Evolutionary conservation across 2,888 invertebrate genomes (phyloP).

Genomic region (Hyposoter didymator): DNA sequence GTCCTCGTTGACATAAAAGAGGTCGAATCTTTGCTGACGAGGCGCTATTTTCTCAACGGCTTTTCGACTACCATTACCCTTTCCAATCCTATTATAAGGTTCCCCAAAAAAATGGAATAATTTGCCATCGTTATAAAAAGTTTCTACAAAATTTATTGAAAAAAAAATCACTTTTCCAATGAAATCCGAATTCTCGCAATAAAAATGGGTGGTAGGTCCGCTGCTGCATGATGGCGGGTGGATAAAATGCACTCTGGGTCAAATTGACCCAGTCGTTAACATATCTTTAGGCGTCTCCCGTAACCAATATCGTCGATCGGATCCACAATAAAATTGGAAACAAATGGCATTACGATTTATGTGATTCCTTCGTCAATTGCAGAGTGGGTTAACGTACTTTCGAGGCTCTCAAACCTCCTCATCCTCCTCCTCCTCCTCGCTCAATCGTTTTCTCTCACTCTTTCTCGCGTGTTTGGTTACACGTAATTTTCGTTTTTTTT

Average conservation of each 20-base stretch:
- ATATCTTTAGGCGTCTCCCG: neutral
- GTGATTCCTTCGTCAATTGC: conserved; percentile 11
- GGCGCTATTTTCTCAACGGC: neutral
- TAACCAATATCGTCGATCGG: no score
- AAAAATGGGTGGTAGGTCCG: no score
- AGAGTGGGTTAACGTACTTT: conserved; percentile 57
- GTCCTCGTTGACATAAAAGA: neutral
- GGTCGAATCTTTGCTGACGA: neutral
- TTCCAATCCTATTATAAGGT: no score
- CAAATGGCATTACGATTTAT: neutral
- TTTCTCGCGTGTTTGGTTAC: conserved; percentile 36
- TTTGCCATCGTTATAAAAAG: no score
- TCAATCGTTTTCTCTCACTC: conserved; percentile 31
- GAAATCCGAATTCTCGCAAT: no score
- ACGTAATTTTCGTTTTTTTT: conserved; percentile 34
- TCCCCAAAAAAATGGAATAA: neutral
- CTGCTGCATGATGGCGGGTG: no score
- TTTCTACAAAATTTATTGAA: no score
- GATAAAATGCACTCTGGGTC: no score
- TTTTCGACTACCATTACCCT: neutral
- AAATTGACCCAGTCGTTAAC: neutral
- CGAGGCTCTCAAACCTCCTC: conserved; percentile 45
- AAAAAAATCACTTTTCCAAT: no score
- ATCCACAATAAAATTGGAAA: neutral
- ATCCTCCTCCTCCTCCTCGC: neutral